phyloP scores from a whole-genome alignment of 2,113 vertebrate genomes.

The Cyanoderma ruficeps region DNA sequence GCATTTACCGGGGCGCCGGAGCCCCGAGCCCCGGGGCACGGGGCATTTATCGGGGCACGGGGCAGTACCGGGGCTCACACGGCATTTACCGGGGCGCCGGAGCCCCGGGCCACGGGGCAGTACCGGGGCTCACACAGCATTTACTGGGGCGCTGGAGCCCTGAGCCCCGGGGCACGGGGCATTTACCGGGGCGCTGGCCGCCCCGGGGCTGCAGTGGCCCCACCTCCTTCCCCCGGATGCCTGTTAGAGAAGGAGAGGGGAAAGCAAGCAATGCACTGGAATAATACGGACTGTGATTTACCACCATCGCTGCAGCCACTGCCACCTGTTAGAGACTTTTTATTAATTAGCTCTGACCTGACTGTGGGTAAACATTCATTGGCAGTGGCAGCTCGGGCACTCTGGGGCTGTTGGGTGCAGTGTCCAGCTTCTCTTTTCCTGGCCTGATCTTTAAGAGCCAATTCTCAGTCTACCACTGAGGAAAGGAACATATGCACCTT shows the following conservation, averaged over 20 bases:
- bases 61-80: neutral
- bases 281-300: neutral
- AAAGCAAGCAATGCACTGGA: neutral
- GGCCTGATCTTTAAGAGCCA: neutral
- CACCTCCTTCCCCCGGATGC: neutral
- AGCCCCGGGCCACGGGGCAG: neutral
- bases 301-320: neutral
- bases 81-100: neutral
- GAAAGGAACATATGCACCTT: neutral
- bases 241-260: neutral
- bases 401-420: neutral
- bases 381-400: neutral
- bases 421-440: neutral
- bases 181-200: slow-evolving; percentile 55
- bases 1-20: slow-evolving; percentile 59
- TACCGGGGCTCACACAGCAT: neutral
- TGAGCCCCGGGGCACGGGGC: neutral
- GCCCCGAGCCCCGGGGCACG: neutral
- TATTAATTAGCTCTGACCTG: neutral
- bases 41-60: neutral
- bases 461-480: neutral
- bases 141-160: too few relatives aligned
- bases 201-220: neutral
- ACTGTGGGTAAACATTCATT: neutral
- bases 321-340: neutral